Evolutionary conservation across 2,797 vertebrate species (phyloP), one percentile per base, ranked within the genome.

Genomic region (Poecilia velifera): DNA sequence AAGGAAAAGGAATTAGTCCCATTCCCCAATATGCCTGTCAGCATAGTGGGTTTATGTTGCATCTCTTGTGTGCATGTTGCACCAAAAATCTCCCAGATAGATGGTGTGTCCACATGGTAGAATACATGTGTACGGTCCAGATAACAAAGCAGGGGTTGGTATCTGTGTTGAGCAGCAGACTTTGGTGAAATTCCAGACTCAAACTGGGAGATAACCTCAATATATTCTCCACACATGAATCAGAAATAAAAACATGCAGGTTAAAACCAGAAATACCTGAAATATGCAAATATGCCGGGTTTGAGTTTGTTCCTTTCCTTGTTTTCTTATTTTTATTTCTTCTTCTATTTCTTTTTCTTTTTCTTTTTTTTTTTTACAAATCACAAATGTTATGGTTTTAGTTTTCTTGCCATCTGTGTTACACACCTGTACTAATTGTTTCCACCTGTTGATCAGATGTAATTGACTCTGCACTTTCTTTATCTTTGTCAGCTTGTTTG

Each of bases 101-200:
- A 71, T 77, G 85, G 71, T 74, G 76, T 81, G 80, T 88, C 49
- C 77, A 80, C 78, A 53, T 77, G 80, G 82, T 87, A n/a, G 88
- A 82, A 55, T 89, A 86, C 89, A 74, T 90, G 90, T 93, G 91
- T 86, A 88, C 70, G 57, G 82, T 84, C 71, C 80, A 84, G 92
- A 94, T 94, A 92, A 92, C 88, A 83, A 90, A 88, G 82, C 85
- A 89, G n/a, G 79, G 74, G 74, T 87, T 82, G 73, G 81, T 80
- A 84, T 90, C 86, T 77, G 86, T 75, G 86, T 72, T 53, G 76
- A 77, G 71, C 88, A 87, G 85, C 82, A 81, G 76, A 80, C 76
- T 81, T 82, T 82, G 85, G 72, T 87, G 74, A 83, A 80, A 75
- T 64, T 84, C 76, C 45, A 6, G 41, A 80, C 72, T 82, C 66